phyloP scores from a whole-genome alignment of 30 jellyfish, hydroid and myxozoan species.

The Nemopilema nomurai region DNA sequence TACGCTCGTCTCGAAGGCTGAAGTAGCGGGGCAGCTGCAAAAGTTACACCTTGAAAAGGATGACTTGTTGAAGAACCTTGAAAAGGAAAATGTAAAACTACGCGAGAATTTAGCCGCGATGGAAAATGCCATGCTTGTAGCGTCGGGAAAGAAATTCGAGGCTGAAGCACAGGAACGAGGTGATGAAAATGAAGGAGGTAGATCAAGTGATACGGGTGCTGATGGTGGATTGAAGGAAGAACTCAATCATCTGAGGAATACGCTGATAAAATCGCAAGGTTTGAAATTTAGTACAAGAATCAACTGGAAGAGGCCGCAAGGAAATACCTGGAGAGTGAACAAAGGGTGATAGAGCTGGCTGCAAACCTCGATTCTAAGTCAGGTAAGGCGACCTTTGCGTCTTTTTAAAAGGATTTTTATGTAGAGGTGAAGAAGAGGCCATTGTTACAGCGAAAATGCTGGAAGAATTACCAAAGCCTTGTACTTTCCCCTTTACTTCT shows the following conservation, averaged over 20 bases:
- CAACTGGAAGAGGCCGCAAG: constrained; percentile 63
- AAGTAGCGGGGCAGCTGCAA: constrained; percentile 17
- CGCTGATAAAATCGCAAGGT: constrained; percentile 26
- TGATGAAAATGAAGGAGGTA: neutral
- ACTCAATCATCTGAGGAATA: constrained; percentile 30
- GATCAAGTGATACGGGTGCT: too few relatives aligned
- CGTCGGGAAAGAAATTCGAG: neutral
- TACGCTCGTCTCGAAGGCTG: neutral
- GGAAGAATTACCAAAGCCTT: too few relatives aligned
- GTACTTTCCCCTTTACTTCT: too few relatives aligned
- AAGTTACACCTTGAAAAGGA: constrained; percentile 17
- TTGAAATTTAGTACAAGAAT: constrained; percentile 7
- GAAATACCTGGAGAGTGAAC: constrained; percentile 72
- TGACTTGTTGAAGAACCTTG: constrained; percentile 15
- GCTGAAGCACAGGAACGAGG: constrained; percentile 9
- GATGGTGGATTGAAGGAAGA: constrained; percentile 56
- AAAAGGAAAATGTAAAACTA: constrained; percentile 44
- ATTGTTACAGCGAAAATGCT: too few relatives aligned
- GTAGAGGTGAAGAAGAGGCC: neutral
- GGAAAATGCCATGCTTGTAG: constrained; percentile 7
- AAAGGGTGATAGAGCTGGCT: constrained; percentile 64
- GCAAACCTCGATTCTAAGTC: constrained; percentile 51
- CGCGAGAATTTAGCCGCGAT: constrained; percentile 27
- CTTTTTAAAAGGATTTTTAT: neutral
- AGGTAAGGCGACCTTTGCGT: constrained; percentile 3